These are phyloP conservation scores for Cardiocondyla obscurior DNA, from an alignment of 1,140 invertebrate genomes.

Conservation along the genomic window DNA sequence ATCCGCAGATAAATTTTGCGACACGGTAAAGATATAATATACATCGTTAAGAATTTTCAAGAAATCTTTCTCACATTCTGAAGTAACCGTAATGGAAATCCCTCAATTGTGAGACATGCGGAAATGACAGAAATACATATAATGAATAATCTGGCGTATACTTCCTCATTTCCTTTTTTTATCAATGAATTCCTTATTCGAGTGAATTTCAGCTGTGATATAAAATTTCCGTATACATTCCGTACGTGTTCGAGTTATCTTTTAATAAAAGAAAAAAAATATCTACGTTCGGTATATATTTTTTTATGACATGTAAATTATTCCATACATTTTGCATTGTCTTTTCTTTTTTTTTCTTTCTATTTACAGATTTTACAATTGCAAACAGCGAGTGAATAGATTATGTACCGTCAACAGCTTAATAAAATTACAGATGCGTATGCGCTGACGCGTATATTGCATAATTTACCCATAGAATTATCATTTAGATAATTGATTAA, in stretches of 20 bases:
- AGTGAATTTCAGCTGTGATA: neutral
- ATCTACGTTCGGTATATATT: neutral
- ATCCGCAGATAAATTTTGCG: neutral
- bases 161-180: neutral
- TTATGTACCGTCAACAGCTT: neutral
- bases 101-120: neutral
- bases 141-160: constrained; percentile 2
- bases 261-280: neutral
- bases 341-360: neutral
- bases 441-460: neutral
- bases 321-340: neutral
- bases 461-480: constrained; percentile 13
- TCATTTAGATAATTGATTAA: constrained; percentile 23
- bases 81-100: constrained; percentile 17
- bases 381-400: neutral
- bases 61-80: neutral
- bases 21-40: too few species aligned
- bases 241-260: neutral
- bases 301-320: neutral
- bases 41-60: neutral
- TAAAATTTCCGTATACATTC: neutral
- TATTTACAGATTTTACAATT: neutral
- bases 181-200: neutral
- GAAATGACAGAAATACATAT: neutral
- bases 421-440: constrained; percentile 14